These are phyloP conservation scores for Halcyon malimbica DNA, from an alignment of 2,113 vertebrate species.

Conservation along the genomic window DNA sequence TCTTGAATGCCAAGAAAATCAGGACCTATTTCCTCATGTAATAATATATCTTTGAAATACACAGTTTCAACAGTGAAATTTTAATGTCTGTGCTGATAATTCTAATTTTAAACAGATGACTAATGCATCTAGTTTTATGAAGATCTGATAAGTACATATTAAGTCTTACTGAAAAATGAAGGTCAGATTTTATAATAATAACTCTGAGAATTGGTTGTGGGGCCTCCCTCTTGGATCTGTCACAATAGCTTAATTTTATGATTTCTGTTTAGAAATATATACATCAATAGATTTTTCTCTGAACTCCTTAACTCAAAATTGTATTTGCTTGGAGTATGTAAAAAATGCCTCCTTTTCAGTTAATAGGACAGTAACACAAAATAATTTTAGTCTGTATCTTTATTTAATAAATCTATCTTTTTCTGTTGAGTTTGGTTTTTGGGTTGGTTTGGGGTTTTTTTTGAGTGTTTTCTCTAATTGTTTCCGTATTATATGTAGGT, in stretches of 20 bases:
- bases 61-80: background rate
- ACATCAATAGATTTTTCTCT: background rate
- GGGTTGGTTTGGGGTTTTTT: background rate
- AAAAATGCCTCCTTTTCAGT: background rate
- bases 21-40: background rate
- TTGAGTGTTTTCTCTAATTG: constrained; percentile 46
- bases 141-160: background rate
- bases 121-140: background rate
- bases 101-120: background rate
- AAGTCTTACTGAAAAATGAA: background rate
- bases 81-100: background rate
- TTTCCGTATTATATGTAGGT: constrained; percentile 34
- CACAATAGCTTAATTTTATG: background rate
- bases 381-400: background rate
- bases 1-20: background rate
- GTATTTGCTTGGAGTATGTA: background rate
- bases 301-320: background rate
- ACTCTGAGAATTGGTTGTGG: background rate
- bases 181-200: background rate
- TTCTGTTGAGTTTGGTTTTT: background rate
- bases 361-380: background rate
- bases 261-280: background rate
- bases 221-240: background rate
- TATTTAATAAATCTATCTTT: background rate
- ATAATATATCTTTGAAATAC: background rate